Base-by-base conservation (phyloP, 2,113 vertebrate species). In the Melospiza georgiana region DNA sequence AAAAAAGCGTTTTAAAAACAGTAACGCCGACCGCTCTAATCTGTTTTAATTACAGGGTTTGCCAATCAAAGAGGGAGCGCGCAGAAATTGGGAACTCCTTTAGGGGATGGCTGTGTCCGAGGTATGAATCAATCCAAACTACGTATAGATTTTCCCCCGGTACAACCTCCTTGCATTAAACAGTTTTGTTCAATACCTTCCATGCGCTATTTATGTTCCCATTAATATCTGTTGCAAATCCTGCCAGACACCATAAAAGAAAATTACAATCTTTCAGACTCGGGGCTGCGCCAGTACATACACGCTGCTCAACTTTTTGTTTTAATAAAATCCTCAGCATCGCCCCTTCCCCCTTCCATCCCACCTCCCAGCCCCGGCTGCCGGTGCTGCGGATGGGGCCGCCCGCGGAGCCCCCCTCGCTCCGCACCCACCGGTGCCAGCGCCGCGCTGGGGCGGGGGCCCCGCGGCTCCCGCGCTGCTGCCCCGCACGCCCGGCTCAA, bases 161-260 rank as follows among this genome's bases (percentile, higher is more conserved):
- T 97, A 98, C 97, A 98, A 94, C 95, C 96, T 97, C 94, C 97
- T 96, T 96, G 97, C 93, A 95, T 97, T 97, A 96, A 97, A 97
- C 96, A 97, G 92, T 97, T 97, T 96, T 98, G 96, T 96, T 97
- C 97, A 96, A 95, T 97, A 97, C 96, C 95, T 97, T 97, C 96
- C 91, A 88, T 91, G 96, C 91, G 95, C 97, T 98, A 95, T 98
- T 98, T 98, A 98, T 97, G 97, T 97, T 95, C 91, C 96, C 94
- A 97, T 97, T 98, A 97, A 98, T 98, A 98, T 97, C 97, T 96
- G 95, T 97, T 97, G 97, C 97, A 97, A 98, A 98, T 98, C 96
- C 97, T 97, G 96, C 97, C 97, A 98, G 97, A 97, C 95, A 87
- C 92, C 76, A 95, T 98, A 97, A 98, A 98, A 97, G 97, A 98